A percentile compares a stretch with the other conserved stretches of the same genome.
These are phyloP conservation scores for Cochlearius cochlearius DNA, from an alignment of 2,113 vertebrate species.

Conservation along the genomic window DNA sequence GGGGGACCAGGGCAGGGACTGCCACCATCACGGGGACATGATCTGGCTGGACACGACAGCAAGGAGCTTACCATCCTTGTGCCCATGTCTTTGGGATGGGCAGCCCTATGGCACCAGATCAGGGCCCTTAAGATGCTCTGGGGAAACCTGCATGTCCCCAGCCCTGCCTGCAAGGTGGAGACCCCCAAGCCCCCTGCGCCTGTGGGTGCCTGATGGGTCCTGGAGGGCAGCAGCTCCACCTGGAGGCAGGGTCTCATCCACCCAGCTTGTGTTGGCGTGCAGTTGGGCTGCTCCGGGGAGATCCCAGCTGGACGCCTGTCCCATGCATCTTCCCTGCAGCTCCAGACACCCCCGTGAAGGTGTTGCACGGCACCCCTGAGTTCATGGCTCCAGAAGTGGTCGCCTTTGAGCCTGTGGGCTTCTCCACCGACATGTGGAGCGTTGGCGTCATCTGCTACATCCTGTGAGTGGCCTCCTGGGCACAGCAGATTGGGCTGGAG, in stretches of 20 bases:
- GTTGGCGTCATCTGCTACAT: conserved; percentile 89
- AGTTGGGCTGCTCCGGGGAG: background rate
- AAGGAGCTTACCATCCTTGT: background rate
- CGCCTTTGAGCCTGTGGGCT: conserved; percentile 77
- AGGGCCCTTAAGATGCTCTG: too few species aligned
- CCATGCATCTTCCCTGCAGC: conserved; percentile 48
- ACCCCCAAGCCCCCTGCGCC: background rate
- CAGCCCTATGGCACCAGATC: background rate
- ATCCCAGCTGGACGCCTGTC: background rate
- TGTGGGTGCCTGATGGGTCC: background rate
- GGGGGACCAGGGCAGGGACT: background rate
- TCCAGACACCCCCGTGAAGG: conserved; percentile 69
- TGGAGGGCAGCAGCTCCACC: background rate
- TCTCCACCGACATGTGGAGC: conserved; percentile 87
- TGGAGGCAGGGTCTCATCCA: accelerated
- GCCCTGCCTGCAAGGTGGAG: background rate
- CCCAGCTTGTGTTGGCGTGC: background rate
- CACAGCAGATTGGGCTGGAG: background rate
- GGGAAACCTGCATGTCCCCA: background rate
- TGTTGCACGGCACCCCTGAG: conserved; percentile 85
- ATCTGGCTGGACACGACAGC: too few species aligned
- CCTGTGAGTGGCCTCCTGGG: conserved; percentile 74
- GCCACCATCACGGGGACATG: background rate
- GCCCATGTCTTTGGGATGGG: background rate
- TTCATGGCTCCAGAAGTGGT: conserved; percentile 91